These are phyloP conservation scores for Geopemphigus sp. DNA, from an alignment of 1,140 invertebrate genomes.

Conservation along the genomic window DNA sequence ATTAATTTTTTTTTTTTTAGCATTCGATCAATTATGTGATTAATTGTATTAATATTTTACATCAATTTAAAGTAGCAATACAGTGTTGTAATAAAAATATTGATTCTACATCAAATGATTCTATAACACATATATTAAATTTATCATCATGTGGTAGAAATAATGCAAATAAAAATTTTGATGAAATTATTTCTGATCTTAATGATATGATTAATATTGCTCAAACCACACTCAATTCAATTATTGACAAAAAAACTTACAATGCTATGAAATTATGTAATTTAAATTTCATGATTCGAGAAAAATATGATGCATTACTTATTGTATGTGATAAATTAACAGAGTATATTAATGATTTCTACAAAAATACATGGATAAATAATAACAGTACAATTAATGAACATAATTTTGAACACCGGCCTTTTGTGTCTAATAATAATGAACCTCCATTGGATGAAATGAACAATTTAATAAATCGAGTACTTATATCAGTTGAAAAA, in stretches of 20 bases:
- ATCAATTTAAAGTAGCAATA: conserved; percentile 27
- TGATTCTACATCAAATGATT: conserved; percentile 8
- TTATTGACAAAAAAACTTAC: neutral
- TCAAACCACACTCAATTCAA: neutral
- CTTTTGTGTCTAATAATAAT: conserved; percentile 15
- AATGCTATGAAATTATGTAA: conserved; percentile 33
- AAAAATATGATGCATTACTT: neutral
- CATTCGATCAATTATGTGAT: conserved; percentile 13
- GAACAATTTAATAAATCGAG: conserved; percentile 54
- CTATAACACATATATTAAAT: neutral
- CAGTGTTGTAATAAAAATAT: neutral
- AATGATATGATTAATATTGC: neutral
- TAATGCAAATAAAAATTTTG: neutral
- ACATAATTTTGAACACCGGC: neutral
- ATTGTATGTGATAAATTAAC: neutral
- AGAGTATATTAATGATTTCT: conserved; percentile 3
- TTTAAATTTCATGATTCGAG: neutral
- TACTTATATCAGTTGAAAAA: conserved; percentile 67
- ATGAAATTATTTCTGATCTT: conserved; percentile 1
- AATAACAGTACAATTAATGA: neutral
- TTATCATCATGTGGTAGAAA: neutral
- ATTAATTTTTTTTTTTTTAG: conserved; percentile 20
- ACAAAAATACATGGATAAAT: conserved; percentile 11
- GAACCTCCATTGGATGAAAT: conserved; percentile 5
- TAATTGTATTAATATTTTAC: conserved; percentile 35